Evolutionary conservation across 1,140 invertebrate genomes (phyloP).

Genomic region (Aphis gossypii): DNA sequence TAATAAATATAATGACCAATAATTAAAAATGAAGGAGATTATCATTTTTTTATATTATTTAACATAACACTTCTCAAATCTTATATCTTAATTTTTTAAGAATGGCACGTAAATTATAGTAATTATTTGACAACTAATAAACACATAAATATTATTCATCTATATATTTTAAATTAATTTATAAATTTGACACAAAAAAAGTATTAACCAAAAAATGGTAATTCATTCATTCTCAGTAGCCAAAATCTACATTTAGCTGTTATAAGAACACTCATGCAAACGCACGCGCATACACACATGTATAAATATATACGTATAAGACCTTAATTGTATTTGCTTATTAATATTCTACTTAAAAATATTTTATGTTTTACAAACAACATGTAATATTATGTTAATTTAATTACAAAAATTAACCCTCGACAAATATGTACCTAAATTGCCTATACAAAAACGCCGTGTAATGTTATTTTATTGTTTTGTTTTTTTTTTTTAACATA

Average conservation of each 20-base stretch:
- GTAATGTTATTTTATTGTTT: neutral
- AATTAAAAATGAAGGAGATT: neutral
- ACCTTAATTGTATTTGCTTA: neutral
- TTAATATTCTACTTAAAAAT: neutral
- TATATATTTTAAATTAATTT: neutral
- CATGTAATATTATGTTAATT: neutral
- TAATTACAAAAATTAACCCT: neutral
- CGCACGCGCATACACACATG: too few relatives aligned
- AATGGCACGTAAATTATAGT: neutral
- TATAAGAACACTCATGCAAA: neutral
- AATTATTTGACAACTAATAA: neutral
- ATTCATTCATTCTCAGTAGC: neutral
- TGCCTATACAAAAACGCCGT: constrained; percentile 1
- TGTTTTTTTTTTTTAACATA: neutral
- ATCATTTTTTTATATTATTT: neutral
- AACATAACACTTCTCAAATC: neutral
- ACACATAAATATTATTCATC: neutral
- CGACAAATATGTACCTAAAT: neutral
- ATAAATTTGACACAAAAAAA: neutral
- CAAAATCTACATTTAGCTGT: neutral
- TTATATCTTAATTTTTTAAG: neutral
- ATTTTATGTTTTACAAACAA: neutral
- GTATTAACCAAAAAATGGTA: neutral
- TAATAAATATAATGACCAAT: neutral
- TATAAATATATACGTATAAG: too few relatives aligned